Percentiles rank a stretch among this genome's conserved stretches.
phyloP scores from a whole-genome alignment of 1,140 invertebrate species.

The Magallana angulata region DNA sequence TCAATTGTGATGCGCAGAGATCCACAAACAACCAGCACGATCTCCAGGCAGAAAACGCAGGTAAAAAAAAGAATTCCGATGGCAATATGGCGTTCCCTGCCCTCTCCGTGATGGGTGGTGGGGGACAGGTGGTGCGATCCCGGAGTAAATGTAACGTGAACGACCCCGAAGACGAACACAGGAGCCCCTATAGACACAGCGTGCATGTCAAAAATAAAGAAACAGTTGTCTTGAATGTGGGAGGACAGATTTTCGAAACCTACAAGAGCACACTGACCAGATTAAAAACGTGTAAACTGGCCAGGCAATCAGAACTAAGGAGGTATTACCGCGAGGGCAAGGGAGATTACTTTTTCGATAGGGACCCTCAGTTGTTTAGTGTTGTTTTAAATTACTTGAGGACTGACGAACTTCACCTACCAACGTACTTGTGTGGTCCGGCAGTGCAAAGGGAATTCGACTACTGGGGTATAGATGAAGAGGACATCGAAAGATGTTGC shows the following conservation, averaged over 20 bases:
- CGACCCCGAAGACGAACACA: slow-evolving; percentile 12
- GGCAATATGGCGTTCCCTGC: slow-evolving; percentile 62
- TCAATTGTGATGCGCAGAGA: slow-evolving; percentile 43
- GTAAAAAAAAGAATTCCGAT: background rate
- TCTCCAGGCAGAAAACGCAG: background rate
- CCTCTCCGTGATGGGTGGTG: slow-evolving; percentile 52
- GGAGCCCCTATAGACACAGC: slow-evolving; percentile 47
- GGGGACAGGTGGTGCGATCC: slow-evolving; percentile 40
- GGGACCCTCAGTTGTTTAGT: slow-evolving; percentile 73
- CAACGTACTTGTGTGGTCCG: slow-evolving; percentile 74
- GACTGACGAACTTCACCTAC: slow-evolving; percentile 76
- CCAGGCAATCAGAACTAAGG: slow-evolving; percentile 67
- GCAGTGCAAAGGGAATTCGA: slow-evolving; percentile 74
- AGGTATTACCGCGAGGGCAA: slow-evolving; percentile 83
- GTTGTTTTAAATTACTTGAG: slow-evolving; percentile 74
- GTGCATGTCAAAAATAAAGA: slow-evolving; percentile 56
- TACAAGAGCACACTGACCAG: slow-evolving; percentile 70
- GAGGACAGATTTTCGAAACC: slow-evolving; percentile 74
- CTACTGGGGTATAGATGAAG: slow-evolving; percentile 77
- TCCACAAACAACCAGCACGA: slow-evolving; percentile 22
- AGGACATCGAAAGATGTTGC: slow-evolving; percentile 76
- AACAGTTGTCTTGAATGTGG: slow-evolving; percentile 73
- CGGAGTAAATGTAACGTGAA: slow-evolving; percentile 45
- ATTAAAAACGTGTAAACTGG: slow-evolving; percentile 69
- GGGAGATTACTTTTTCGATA: slow-evolving; percentile 81